A percentile compares a stretch with the other conserved stretches of the same genome.
Conservation (phyloP, 2,113 vertebrate genomes). For the Oreochromis tanganicae region DNA sequence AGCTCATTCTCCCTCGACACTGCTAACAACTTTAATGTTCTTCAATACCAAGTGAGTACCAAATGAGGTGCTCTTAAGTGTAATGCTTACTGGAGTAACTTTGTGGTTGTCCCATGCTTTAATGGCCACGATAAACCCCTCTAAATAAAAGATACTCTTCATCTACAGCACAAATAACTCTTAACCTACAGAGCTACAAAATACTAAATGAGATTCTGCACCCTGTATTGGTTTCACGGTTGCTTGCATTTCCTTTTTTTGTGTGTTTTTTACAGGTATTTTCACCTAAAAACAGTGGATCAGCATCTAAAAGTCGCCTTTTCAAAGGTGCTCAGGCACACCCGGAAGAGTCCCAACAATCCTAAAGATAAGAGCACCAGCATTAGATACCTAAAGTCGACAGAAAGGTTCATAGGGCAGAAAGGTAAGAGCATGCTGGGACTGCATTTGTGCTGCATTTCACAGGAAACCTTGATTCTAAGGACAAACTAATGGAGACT, state of each 20-base stretch:
- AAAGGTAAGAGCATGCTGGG: conserved; percentile 77
- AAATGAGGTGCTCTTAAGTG: neutral
- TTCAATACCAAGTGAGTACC: conserved; percentile 98
- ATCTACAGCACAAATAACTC: neutral
- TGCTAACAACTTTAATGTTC: conserved; percentile 98
- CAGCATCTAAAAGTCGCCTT: conserved; percentile 98
- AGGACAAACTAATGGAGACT: neutral
- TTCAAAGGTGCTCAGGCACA: conserved; percentile 96
- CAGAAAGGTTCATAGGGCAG: conserved; percentile 89
- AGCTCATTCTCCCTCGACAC: conserved; percentile 94
- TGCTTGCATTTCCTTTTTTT: neutral
- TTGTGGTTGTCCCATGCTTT: neutral
- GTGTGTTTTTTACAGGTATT: conserved; percentile 76
- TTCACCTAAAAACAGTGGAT: conserved; percentile 93
- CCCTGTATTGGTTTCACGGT: neutral
- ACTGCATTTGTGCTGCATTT: neutral
- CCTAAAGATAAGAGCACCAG: conserved; percentile 99
- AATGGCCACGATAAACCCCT: neutral
- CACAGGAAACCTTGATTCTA: neutral
- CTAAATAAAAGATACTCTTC: neutral
- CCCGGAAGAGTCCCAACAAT: conserved; percentile 96
- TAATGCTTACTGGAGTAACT: neutral
- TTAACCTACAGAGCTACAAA: neutral
- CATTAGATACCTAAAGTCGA: conserved; percentile 93
- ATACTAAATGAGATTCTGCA: neutral